Conservation (phyloP, 2,113 vertebrate genomes). For the Chloebia gouldiae region DNA sequence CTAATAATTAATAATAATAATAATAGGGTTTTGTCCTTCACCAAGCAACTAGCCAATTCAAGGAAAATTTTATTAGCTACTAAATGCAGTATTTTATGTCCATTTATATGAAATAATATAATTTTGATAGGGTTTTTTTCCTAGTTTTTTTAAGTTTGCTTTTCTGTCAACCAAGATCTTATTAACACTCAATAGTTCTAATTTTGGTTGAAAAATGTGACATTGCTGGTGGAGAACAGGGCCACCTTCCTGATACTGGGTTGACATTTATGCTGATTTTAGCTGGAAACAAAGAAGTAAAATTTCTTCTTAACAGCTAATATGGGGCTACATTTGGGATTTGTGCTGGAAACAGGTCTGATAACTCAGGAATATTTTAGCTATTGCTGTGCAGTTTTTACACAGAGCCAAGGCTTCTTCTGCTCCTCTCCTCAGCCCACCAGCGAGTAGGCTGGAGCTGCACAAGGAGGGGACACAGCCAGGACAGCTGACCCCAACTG, state of each 20-base stretch:
- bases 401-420: not conserved
- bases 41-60: not conserved
- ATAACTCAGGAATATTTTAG: not conserved
- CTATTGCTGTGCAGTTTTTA: not conserved
- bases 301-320: not conserved
- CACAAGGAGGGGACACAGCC: not conserved
- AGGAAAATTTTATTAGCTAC: not conserved
- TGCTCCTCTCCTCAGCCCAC: not conserved
- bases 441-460: fast-evolving
- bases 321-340: not conserved
- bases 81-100: not conserved
- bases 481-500: not conserved
- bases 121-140: not conserved
- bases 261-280: not conserved
- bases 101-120: not conserved
- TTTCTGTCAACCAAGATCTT: not conserved
- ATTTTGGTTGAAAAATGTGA: not conserved
- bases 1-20: not conserved
- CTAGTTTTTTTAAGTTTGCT: not conserved
- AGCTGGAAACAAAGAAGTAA: not conserved
- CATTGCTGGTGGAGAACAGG: not conserved
- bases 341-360: not conserved
- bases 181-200: not conserved
- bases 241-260: not conserved
- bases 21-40: not conserved